Conservation (phyloP, 2,113 vertebrate species). For the Misgurnus mizolepis region DNA sequence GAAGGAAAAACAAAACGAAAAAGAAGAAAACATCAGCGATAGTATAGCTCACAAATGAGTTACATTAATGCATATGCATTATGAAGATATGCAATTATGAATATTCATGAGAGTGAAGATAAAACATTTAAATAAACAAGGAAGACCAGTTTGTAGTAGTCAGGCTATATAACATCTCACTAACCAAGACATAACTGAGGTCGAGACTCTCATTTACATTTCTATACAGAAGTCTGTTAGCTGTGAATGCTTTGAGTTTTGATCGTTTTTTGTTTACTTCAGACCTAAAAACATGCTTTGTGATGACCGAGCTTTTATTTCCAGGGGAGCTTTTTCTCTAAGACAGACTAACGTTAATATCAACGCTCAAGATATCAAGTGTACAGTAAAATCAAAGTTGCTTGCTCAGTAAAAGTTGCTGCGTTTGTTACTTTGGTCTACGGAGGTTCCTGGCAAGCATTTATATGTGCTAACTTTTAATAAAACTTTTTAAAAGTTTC, state of each 20-base stretch:
- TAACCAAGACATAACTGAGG: background rate
- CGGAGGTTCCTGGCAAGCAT: too few relatives aligned
- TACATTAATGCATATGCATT: background rate
- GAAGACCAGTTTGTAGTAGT: background rate
- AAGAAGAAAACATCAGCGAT: background rate
- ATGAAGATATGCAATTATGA: background rate
- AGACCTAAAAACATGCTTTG: too few relatives aligned
- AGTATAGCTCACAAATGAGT: background rate
- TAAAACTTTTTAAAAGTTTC: too few relatives aligned
- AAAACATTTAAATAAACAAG: slow-evolving; percentile 4
- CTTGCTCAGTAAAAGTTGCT: background rate
- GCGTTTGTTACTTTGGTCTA: too few relatives aligned
- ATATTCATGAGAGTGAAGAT: background rate
- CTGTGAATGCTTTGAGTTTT: background rate
- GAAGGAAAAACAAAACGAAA: background rate
- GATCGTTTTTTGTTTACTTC: background rate
- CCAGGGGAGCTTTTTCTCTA: too few relatives aligned
- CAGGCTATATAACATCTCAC: background rate
- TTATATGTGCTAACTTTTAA: too few relatives aligned
- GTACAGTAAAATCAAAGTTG: too few relatives aligned
- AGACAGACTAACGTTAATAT: too few relatives aligned
- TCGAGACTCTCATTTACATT: background rate
- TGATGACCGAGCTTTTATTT: too few relatives aligned
- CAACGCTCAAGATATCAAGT: too few relatives aligned
- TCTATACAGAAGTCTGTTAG: background rate